Base-by-base conservation (phyloP, 2,888 invertebrate genomes). In the Erynnis tages region DNA sequence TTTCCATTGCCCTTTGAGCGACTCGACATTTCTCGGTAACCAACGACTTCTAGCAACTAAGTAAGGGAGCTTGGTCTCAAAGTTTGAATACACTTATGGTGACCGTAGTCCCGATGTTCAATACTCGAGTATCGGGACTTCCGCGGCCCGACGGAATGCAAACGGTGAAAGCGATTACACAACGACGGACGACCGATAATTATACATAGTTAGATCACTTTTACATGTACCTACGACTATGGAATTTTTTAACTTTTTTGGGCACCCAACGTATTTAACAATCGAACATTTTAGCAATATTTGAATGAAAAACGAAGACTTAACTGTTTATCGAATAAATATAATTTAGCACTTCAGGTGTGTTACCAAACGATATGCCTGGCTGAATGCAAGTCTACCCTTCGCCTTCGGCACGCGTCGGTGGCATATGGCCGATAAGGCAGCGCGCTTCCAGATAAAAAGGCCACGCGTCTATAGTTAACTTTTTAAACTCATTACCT, bases 371-470 rank as follows among this genome's bases (percentile, higher is more conserved):
- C 34, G 49, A n/a, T 43, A 45, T 45, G 27, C 38, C 23, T 25
- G 30, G 44, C 43, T 43, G 43, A 44, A 41, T 49, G 27, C 37
- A 35, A n/a, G 4, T 23, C 41, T 27, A 45, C 53, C 59, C 57
- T 59, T 59, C 49, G 57, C 58, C 57, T 56, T 56, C 53, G 61
- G 73, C 86, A 83, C 87, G 86, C 82, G 85, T 71, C 65, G 65
- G 82, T 81, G 78, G 73, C 87, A 88, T 88, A 83, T 86, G 87
- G 80, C 67, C 54, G 76, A 77, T 76, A 79, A 72, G 62, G 62
- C 59, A 55, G 56, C 66, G 62, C 63, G 60, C 59, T 48, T 46
- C 48, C 54, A 52, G 53, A 52, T 44, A 52, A 52, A 52, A 63
- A 58, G 57, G 57, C 62, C 44, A 53, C 54, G 53, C 48, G 61